Base-by-base conservation (phyloP, 2,888 invertebrate species). In the Scotopteryx bipunctaria region DNA sequence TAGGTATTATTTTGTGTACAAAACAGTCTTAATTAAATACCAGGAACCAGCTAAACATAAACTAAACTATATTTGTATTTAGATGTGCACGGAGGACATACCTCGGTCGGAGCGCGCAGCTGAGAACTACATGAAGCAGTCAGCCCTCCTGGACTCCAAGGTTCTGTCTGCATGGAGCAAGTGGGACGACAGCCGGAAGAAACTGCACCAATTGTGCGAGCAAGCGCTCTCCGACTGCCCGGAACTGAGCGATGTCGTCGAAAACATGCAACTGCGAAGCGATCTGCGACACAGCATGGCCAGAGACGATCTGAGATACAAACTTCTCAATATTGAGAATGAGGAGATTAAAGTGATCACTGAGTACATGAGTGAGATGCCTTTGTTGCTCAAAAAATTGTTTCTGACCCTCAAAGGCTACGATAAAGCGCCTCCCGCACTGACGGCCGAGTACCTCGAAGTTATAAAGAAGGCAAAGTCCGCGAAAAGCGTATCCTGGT, bases 401-500 rank as follows among this genome's bases (percentile, higher is more conserved):
- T 93, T 92, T 64, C 72, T 92, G 8, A 91, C 92, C 0, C 79
- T 94, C 3, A 88, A 91, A 67, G 93, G 93, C 0, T 91, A 92
- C 49, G 92, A 92, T 14, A 90, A 91, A 42, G 86, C 91, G 1
- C 92, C 94, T 0, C 91, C 93, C 0, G 80, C 88, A 0, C 76
- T 94, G 63, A 91, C 89, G 0, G 72, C 81, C 0, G 91, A 93
- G 55, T 94, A 94, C 59, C 75, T 92, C 16, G 91, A 92, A 4
- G 68, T 94, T 0, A 86, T 93, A 62, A 92, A 91, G 57, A 89
- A 91, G 53, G 85, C 92, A 0, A 93, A 93, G 64, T 92, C 92
- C 0, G 87, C 91, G 0, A 92, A 92, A 66, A 86, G 86, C 17
- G 92, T 94, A 8, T 91, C 91, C 6, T 94, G 93, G 93, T 90